Evolutionary conservation across 2,888 invertebrate species (phyloP).

Genomic region (Flexamia atlantica): DNA sequence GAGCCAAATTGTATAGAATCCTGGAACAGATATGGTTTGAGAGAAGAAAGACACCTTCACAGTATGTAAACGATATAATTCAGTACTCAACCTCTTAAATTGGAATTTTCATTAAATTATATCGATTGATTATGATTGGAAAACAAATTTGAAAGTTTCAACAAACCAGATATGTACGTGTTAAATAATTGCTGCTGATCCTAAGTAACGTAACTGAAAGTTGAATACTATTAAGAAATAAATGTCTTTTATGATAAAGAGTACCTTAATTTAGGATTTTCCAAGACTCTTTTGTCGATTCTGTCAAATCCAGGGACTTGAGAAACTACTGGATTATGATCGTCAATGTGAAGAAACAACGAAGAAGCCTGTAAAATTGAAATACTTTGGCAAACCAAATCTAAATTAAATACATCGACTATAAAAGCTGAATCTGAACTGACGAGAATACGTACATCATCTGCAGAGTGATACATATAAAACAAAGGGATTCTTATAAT

Average conservation of each 20-base stretch:
- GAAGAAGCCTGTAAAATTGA: constrained; percentile 31
- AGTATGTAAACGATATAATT: no score
- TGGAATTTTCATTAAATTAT: background rate
- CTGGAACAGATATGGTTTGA: constrained; percentile 22
- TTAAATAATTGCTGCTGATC: no score
- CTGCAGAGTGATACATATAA: no score
- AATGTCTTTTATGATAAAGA: no score
- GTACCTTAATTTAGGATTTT: constrained; percentile 49
- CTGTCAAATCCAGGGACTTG: constrained; percentile 43
- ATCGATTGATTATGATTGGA: background rate
- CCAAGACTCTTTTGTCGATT: constrained; percentile 36
- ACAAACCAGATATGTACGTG: background rate
- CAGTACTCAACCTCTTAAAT: background rate
- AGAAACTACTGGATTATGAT: background rate
- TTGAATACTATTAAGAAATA: no score
- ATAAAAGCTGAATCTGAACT: no score
- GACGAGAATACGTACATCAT: no score
- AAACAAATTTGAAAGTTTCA: background rate
- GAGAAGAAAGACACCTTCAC: no score
- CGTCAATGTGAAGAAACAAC: background rate
- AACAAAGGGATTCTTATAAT: no score
- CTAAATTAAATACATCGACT: no score
- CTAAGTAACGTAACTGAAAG: no score
- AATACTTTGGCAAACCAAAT: background rate
- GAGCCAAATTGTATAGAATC: constrained; percentile 29